These are phyloP conservation scores for Leptoclinus maculatus DNA, from an alignment of 2,797 vertebrate species.

Conservation along the genomic window DNA sequence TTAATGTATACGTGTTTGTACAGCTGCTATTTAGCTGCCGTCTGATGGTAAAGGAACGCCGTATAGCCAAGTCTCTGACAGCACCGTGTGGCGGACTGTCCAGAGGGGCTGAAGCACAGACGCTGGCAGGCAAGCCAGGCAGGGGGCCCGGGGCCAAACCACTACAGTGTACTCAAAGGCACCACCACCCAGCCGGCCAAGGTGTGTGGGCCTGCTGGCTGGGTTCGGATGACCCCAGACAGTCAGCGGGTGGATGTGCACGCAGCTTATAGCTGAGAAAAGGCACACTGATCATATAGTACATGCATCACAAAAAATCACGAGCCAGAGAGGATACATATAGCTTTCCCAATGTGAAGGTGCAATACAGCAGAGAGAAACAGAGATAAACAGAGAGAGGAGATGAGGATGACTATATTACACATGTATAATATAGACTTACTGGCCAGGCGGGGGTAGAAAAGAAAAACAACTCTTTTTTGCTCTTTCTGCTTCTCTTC, in stretches of 20 bases:
- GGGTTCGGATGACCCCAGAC: slow-evolving; percentile 70
- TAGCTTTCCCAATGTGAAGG: slow-evolving; percentile 38
- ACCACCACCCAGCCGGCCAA: slow-evolving; percentile 82
- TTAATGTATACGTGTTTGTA: slow-evolving; percentile 82
- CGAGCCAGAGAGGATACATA: slow-evolving; percentile 55
- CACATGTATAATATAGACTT: slow-evolving; percentile 67
- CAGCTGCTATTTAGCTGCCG: slow-evolving; percentile 78
- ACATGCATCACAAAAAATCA: slow-evolving; percentile 57
- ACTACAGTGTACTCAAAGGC: slow-evolving; percentile 79
- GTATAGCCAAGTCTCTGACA: slow-evolving; percentile 59
- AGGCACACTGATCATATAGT: slow-evolving; percentile 56
- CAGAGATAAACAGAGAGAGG: slow-evolving; percentile 38
- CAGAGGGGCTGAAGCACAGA: slow-evolving; percentile 69
- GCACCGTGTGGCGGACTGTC: slow-evolving; percentile 60
- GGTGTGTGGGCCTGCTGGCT: slow-evolving; percentile 82
- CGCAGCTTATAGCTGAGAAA: slow-evolving; percentile 20
- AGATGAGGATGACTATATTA: slow-evolving; percentile 63
- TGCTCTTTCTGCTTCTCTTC: slow-evolving; percentile 74
- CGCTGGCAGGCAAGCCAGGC: slow-evolving; percentile 59
- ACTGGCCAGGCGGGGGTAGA: slow-evolving; percentile 56
- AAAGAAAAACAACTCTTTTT: slow-evolving; percentile 72
- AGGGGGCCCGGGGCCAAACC: slow-evolving; percentile 75
- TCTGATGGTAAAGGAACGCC: slow-evolving; percentile 67
- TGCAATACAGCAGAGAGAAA: slow-evolving; percentile 25
- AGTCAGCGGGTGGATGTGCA: slow-evolving; percentile 47